These are phyloP conservation scores for Myotis yumanensis DNA, from an alignment of 2,113 vertebrate species.

Conservation along the genomic window DNA sequence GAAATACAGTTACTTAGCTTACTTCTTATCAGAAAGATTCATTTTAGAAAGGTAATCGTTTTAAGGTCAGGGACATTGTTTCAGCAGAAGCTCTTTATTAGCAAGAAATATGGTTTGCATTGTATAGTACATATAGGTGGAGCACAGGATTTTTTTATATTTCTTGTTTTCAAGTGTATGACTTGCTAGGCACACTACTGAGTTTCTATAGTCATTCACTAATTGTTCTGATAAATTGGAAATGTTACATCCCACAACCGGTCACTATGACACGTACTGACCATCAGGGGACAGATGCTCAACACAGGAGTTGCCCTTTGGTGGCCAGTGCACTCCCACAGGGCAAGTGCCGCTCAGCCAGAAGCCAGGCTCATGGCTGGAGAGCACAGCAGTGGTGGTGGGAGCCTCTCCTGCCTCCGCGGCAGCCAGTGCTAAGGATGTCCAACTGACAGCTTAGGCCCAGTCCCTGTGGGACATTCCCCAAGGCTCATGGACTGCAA, in stretches of 20 bases:
- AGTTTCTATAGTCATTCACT: neutral
- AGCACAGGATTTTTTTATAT: neutral
- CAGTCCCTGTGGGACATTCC: too few species aligned
- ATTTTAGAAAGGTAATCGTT: neutral
- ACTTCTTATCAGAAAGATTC: neutral
- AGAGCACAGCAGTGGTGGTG: too few species aligned
- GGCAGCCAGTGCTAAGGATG: too few species aligned
- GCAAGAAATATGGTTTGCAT: conserved; percentile 19
- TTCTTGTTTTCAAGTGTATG: neutral
- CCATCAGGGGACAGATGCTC: too few species aligned
- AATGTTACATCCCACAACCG: neutral
- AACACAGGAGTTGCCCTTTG: too few species aligned
- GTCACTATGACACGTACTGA: too few species aligned
- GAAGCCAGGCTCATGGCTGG: too few species aligned
- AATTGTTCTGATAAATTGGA: conserved; percentile 49
- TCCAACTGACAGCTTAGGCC: too few species aligned
- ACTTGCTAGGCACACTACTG: conserved; percentile 25
- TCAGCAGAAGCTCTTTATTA: conserved; percentile 15
- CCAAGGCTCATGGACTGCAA: too few species aligned
- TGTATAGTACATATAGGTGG: neutral
- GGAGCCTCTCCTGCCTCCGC: too few species aligned
- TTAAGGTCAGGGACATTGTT: neutral
- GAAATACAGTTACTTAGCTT: neutral
- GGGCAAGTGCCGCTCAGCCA: too few species aligned
- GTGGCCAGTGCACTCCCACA: too few species aligned